Percentiles rank a stretch among this genome's conserved stretches.
These are phyloP conservation scores for Eidolon helvum DNA, from an alignment of 2,113 vertebrate species.

Conservation along the genomic window DNA sequence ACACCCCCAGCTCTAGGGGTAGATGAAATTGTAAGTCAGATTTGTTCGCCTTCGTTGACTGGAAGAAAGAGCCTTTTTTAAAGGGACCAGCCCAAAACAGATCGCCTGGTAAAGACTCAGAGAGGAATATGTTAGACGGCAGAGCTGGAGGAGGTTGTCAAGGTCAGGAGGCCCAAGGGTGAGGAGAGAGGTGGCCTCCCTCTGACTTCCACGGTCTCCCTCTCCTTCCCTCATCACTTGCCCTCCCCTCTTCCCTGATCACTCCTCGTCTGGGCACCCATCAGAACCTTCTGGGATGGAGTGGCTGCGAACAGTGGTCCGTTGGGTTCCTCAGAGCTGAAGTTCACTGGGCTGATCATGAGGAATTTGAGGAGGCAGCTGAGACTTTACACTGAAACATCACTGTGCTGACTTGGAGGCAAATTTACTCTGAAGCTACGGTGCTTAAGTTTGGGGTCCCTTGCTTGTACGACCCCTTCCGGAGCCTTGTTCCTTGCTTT, in stretches of 20 bases:
- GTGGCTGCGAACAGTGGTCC: neutral
- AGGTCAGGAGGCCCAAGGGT: neutral
- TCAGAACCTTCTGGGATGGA: neutral
- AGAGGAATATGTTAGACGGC: neutral
- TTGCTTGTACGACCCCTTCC: neutral
- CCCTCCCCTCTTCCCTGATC: no score
- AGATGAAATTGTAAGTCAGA: neutral
- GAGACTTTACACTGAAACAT: neutral
- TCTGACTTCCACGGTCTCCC: neutral
- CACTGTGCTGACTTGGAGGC: neutral
- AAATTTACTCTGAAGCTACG: neutral
- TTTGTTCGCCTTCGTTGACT: neutral
- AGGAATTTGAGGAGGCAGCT: no score
- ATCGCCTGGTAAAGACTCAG: neutral
- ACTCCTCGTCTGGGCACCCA: neutral
- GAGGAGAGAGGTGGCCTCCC: neutral
- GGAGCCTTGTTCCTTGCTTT: neutral
- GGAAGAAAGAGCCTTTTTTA: neutral
- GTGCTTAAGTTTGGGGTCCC: neutral
- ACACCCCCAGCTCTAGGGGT: neutral
- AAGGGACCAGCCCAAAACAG: neutral
- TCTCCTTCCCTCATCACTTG: neutral
- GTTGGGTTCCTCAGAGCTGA: neutral
- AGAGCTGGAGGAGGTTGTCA: neutral
- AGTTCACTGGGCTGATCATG: accelerated